Evolutionary conservation across 2,888 invertebrate genomes (phyloP), one percentile per base, ranked within the genome.

Genomic region (Polydrusus tereticollis): DNA sequence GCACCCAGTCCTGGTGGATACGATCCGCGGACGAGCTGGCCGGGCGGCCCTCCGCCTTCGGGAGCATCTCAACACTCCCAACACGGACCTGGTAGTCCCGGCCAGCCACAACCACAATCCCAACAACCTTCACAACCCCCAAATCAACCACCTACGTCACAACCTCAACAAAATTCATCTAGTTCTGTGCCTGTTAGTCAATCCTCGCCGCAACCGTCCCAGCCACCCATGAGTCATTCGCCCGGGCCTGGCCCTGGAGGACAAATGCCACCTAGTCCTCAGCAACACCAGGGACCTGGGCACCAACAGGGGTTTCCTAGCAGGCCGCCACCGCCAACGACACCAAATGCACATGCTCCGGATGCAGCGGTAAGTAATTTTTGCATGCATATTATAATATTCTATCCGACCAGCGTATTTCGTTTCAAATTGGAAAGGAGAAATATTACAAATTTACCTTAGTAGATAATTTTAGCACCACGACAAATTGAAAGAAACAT

Each of bases 341-440:
- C 93, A 77, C 92, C 93, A 77, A 93, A 92, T 86, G 89, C 92
- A 81, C 93, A 93, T 85, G 92, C 91, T 83, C 92, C 93, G 77
- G 93, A 93, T 84, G 89, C 91, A 77, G 88, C 88, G 87, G 92
- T 92, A 87, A 90, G 92, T 90, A 33, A 58, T 67, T 43, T n/a
- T n/a, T n/a, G n/a, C n/a, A n/a, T n/a, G n/a, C n/a, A n/a, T n/a
- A n/a, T n/a, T n/a, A n/a, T n/a, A n/a, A n/a, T n/a, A n/a, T n/a
- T n/a, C n/a, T n/a, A n/a, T n/a, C n/a, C n/a, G n/a, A n/a, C n/a
- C n/a, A n/a, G n/a, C n/a, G n/a, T n/a, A n/a, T n/a, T n/a, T n/a
- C n/a, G n/a, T n/a, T n/a, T n/a, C n/a, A n/a, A n/a, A n/a, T n/a
- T n/a, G n/a, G n/a, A n/a, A n/a, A n/a, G n/a, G n/a, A n/a, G n/a